These are phyloP conservation scores for Cantharis nigra DNA, from an alignment of 2,888 invertebrate species.

Conservation along the genomic window DNA sequence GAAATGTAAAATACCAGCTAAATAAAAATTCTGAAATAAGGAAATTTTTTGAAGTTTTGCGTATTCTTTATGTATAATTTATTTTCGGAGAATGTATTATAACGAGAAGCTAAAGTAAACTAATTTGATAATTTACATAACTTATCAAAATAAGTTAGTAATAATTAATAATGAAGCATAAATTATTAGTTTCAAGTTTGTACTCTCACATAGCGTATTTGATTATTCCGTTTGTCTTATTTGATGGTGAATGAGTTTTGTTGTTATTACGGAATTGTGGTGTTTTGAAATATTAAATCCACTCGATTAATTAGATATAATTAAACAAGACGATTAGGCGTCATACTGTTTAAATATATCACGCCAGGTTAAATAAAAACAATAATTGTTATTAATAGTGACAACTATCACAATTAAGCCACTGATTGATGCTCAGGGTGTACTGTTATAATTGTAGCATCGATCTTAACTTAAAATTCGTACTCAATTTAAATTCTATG, in stretches of 20 bases:
- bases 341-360: constrained; percentile 32
- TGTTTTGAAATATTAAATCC: constrained; percentile 14
- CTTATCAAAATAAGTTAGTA: not conserved
- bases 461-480: constrained; percentile 12
- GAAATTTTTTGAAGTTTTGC: not conserved
- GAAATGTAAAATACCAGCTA: not conserved
- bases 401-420: constrained; percentile 24
- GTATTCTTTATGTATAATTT: not conserved
- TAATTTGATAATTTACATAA: not conserved
- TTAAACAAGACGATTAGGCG: constrained; percentile 32
- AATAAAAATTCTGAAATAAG: not conserved
- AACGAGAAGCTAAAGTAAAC: not conserved
- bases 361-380: constrained; percentile 26
- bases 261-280: constrained; percentile 5
- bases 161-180: not conserved
- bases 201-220: not conserved
- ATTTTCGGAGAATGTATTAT: not conserved
- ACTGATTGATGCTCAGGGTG: constrained; percentile 12
- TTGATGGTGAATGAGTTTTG: constrained; percentile 10
- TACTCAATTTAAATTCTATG: not conserved
- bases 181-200: not conserved
- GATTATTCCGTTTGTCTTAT: constrained; percentile 6
- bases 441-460: constrained; percentile 15
- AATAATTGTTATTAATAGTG: constrained; percentile 35
- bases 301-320: constrained; percentile 29